Evolutionary conservation across 2,797 vertebrate species (phyloP), one percentile per base, ranked within the genome.

Genomic region (Prunella strophiata): DNA sequence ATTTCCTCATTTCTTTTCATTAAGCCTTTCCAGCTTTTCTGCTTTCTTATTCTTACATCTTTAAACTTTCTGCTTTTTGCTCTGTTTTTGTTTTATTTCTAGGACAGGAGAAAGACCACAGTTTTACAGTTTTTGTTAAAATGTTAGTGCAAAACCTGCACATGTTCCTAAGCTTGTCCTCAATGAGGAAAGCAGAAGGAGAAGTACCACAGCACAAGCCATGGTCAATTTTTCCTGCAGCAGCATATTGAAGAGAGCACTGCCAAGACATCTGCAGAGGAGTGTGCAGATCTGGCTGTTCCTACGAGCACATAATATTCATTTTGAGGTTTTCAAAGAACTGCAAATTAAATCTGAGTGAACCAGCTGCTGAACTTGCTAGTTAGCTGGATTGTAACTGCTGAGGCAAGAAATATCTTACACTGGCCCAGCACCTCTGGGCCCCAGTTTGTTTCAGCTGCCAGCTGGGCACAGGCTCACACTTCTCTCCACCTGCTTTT

Each of bases 261-360:
- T 88, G 89, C 87, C 73, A 91, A 95, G 68, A 91, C 47, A 67
- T 91, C 91, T 91, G 72, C 81, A 91, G 85, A 71, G 18, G 32
- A 93, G 36, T 26, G 55, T 54, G 73, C 79, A 95, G 72, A 32
- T 85, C 92, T 88, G 61, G 50, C 54, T 79, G 62, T 63, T 95
- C 78, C 68, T 83, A 48, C 11, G 17, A 25, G 57, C 72, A 66
- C n/a, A 74, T 47, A 77, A 88, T 43, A 14, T 36, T 83, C 25
- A 32, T 67, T 94, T n/a, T 65, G 61, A 85, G 30, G 34, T 79
- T 91, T 95, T 93, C 65, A 80, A 87, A 93, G 61, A 82, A 92
- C 57, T 92, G 36, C 29, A 93, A 93, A 92, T 87, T 67, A 93
- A 94, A 77, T 58, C 52, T 74, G 34, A 32, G 34, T 25, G 42